Base-by-base conservation (phyloP, 2,797 vertebrate genomes). In the Odontamblyopus lacepedii region DNA sequence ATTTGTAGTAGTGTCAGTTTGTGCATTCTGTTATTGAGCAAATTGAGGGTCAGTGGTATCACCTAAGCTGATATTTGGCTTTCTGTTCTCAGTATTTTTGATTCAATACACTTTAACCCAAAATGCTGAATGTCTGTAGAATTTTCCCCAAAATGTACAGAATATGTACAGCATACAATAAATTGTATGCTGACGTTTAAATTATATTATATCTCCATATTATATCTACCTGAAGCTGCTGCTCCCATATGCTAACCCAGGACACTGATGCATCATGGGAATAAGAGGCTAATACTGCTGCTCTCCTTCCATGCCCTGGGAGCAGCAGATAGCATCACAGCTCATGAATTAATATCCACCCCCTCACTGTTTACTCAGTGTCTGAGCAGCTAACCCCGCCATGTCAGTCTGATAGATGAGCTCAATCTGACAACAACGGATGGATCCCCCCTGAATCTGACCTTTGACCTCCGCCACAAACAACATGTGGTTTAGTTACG, bases 341-440 rank as follows among this genome's bases (percentile, higher is more conserved):
- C 65, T 83, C 74, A 80, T 85, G 78, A 79, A 79, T 78, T 74
- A 41, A 72, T 51, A 74, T 81, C 78, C 75, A 15, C 81, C 75
- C 73, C 69, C 69, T 77, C 67, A 7, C 13, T 77, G 64, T 67
- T 57, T 12, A 61, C 78, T 75, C 71, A n/a, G 70, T 60, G 70
- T 73, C 71, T 79, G 51, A 73, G 76, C 67, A 48, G 41, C 61
- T 29, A 50, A 74, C 60, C 16, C 50, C 77, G 76, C 41, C 68
- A 71, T 74, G 81, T 85, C 83, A 76, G 51, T 73, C 69, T 90
- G 85, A 92, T 83, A 84, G 80, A 93, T 90, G 76, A 61, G 50
- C 71, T 15, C 62, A 71, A 77, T 78, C 80, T 85, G 77, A 83
- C 88, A 85, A 86, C 87, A 85, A 79, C 80, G 76, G 59, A 83